Base-by-base conservation (phyloP, 2,888 invertebrate species). In the Brenthis hecate region DNA sequence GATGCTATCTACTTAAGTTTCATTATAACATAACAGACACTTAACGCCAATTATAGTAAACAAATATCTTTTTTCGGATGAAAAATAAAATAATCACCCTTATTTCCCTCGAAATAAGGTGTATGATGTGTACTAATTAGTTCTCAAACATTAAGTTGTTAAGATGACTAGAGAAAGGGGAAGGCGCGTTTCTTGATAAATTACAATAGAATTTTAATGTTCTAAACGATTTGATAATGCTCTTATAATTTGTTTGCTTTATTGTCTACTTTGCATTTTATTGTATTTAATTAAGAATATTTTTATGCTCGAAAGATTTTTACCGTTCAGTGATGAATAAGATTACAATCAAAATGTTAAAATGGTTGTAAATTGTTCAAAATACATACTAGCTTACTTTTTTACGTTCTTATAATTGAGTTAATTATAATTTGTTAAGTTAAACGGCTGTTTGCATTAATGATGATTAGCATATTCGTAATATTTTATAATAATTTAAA, bases 171-270 rank as follows among this genome's bases (percentile, higher is more conserved):
- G 81, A 85, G 82, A 86, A 87, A 85, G 85, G 88, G 91, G 87
- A 84, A 85, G 84, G 81, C 76, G 79, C 78, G 79, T 85, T 86
- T 85, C 85, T 89, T 88, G 84, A 89, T 88, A 84, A 85, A 89
- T 87, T 86, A 88, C 85, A 85, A 89, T 87, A 88, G 85, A 87
- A 88, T 86, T 85, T 87, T 85, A 87, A 88, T 86, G 85, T 82
- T 83, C 81, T 76, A 79, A 81, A 81, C 80, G 84, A 87, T 84
- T 85, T 80, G 82, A 80, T 88, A 85, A 91, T 91, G 86, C 75
- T 78, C 87, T 89, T 91, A 87, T 91, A 91, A 92, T 92, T 87
- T 90, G 91, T 91, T 91, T 89, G 87, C 89, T 90, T 89, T 89
- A 89, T 86, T 85, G 80, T 85, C 80, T 80, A 81, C 77, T 85